Base-by-base conservation (phyloP, 1,140 invertebrate species). In the Drosophila leontia region DNA sequence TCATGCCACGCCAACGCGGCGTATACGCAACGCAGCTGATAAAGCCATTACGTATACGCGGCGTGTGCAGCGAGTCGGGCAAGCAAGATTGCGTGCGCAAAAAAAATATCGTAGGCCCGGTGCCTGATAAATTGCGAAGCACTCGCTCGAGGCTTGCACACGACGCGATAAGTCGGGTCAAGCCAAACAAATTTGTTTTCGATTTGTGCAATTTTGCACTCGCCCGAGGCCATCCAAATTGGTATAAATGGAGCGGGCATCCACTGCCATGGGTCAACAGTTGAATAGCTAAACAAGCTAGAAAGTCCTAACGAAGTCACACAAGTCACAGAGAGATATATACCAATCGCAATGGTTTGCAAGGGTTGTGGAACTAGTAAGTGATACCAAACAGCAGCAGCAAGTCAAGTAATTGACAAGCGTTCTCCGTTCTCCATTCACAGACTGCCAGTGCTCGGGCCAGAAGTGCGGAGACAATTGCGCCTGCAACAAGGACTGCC, bases 311-410 rank as follows among this genome's bases (percentile, higher is more conserved):
- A 15, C 61, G 23, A 51, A 65, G 47, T 51, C n/a, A 44, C 51
- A 53, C 50, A 47, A 47, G 62, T 45, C 26, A 45, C 9, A 62
- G 37, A 37, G 42, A 48, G 26, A 48, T 11, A 39, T 47, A 63
- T 57, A 23, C 19, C 6, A 11, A 53, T 41, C 47, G 80, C 35
- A 69, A 84, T 84, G 82, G 82, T 62, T 19, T 84, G 82, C 82
- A 80, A 84, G 60, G 77, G 82, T 47, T 84, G 82, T 56, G 78
- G 47, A 81, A 85, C 67, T 34, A 72, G 82, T 84, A 77, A 80
- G 82, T 78, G 29, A 9, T 51, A 61, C 19, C 7, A 15, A 9
- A 51, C 47, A 50, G 15, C 29, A 45, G 34, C 23, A 58, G 53
- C 12, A 39, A 58, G 9, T 42, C 35, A 13, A 39, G 37, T 72